Evolutionary conservation across 2,888 invertebrate genomes (phyloP).

Genomic region (Macrophya alboannulata): DNA sequence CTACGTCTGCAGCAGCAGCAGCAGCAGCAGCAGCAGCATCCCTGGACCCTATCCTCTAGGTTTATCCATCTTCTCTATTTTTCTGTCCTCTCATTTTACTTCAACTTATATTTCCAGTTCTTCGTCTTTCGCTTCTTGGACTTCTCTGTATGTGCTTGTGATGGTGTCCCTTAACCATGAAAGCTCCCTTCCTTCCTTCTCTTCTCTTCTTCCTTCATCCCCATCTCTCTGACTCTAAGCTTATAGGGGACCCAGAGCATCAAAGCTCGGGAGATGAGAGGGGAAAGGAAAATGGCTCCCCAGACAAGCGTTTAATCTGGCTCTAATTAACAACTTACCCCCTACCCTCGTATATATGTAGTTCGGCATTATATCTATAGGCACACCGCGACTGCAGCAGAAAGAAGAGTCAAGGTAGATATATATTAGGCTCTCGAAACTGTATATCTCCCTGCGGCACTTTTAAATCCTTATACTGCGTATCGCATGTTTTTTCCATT

Average conservation of each 20-base stretch:
- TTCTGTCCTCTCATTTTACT: not conserved
- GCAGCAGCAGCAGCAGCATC: constrained; percentile 59
- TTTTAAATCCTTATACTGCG: too few species aligned
- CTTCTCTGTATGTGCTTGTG: not conserved
- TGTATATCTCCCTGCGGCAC: not conserved
- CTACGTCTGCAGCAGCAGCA: constrained; percentile 46
- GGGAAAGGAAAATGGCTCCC: constrained; percentile 81
- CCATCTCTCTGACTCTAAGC: constrained; percentile 52
- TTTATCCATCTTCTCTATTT: not conserved
- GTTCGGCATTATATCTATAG: not conserved
- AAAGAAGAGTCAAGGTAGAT: not conserved
- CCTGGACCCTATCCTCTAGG: not conserved
- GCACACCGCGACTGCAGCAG: not conserved
- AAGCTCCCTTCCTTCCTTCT: constrained; percentile 60
- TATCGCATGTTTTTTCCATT: too few species aligned
- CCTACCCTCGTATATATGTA: constrained; percentile 70
- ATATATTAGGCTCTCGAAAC: not conserved
- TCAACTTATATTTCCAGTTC: not conserved
- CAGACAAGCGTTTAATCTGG: constrained; percentile 85
- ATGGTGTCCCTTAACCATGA: too few species aligned
- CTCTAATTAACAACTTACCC: constrained; percentile 83
- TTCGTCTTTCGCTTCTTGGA: not conserved
- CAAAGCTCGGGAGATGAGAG: constrained; percentile 42
- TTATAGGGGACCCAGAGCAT: constrained; percentile 39
- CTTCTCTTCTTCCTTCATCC: not conserved